Conservation (phyloP, 2,888 invertebrate species). For the Lithosia quadra region DNA sequence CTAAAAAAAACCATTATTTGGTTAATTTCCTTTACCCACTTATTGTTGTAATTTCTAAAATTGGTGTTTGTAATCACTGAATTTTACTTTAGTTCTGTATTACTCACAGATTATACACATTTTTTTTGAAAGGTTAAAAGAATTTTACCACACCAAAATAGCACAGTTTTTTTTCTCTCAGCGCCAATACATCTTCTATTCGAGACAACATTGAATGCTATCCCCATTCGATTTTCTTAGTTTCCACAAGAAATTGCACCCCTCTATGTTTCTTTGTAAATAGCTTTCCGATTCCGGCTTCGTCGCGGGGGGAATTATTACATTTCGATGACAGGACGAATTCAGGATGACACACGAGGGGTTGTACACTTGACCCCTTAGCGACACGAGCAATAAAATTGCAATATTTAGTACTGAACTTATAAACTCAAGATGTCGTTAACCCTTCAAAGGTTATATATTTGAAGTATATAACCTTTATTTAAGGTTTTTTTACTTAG, state of each 20-base stretch:
- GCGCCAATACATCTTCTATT: slow-evolving; percentile 22
- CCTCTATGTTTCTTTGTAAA: slow-evolving; percentile 75
- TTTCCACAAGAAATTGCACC: slow-evolving; percentile 63
- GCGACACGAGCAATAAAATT: slow-evolving; percentile 45
- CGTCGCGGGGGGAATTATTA: slow-evolving; percentile 78
- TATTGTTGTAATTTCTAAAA: background rate
- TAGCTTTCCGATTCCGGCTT: slow-evolving; percentile 71
- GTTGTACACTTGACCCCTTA: slow-evolving; percentile 68
- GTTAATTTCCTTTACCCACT: background rate
- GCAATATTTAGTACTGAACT: slow-evolving; percentile 37
- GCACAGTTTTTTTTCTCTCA: slow-evolving; percentile 14
- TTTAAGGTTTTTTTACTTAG: no score
- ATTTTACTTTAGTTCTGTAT: no score
- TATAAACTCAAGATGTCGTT: slow-evolving; percentile 35
- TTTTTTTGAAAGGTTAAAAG: background rate
- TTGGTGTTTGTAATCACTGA: background rate
- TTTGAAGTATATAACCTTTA: no score
- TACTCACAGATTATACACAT: background rate
- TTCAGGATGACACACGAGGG: slow-evolving; percentile 72
- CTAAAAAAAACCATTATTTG: background rate
- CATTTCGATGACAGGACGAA: slow-evolving; percentile 85
- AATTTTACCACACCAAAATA: background rate
- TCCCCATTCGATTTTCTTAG: slow-evolving; percentile 68
- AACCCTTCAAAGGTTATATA: slow-evolving; percentile 27
- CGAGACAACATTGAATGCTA: slow-evolving; percentile 55